phyloP scores from a whole-genome alignment of 1,140 invertebrate species.

The Drosophila varians region DNA sequence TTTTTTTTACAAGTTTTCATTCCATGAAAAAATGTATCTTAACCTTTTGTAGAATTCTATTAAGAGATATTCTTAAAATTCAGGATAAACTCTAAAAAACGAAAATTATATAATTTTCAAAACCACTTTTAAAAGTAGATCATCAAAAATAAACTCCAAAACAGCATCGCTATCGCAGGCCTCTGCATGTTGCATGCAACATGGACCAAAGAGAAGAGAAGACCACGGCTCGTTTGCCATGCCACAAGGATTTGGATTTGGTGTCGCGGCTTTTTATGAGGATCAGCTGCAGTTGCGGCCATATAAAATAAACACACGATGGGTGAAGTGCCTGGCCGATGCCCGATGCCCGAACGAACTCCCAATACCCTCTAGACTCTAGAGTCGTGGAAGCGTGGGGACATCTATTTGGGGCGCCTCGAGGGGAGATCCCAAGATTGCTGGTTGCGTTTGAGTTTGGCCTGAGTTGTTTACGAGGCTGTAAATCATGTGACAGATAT shows the following conservation, averaged over 20 bases:
- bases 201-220: conserved; percentile 33
- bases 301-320: conserved; percentile 72
- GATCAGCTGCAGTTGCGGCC: conserved; percentile 78
- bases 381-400: neutral
- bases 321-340: conserved; percentile 18
- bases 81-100: too few species aligned
- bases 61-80: too few species aligned
- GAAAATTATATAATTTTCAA: too few species aligned
- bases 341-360: conserved; percentile 25
- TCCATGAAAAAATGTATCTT: too few species aligned
- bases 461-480: conserved; percentile 37
- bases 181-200: conserved; percentile 62
- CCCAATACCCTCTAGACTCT: conserved; percentile 45
- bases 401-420: neutral
- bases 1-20: too few species aligned
- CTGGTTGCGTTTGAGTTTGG: conserved; percentile 5
- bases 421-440: conserved; percentile 10
- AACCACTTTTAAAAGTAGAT: neutral
- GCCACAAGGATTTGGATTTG: conserved; percentile 79
- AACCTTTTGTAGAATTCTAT: too few species aligned
- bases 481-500: conserved; percentile 40
- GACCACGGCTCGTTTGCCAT: conserved; percentile 74
- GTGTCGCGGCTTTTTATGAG: conserved; percentile 79
- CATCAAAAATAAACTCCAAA: neutral
- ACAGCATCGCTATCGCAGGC: conserved; percentile 4